Base-by-base conservation (phyloP, 2,888 invertebrate genomes). In the Ornithoptera alexandrae region DNA sequence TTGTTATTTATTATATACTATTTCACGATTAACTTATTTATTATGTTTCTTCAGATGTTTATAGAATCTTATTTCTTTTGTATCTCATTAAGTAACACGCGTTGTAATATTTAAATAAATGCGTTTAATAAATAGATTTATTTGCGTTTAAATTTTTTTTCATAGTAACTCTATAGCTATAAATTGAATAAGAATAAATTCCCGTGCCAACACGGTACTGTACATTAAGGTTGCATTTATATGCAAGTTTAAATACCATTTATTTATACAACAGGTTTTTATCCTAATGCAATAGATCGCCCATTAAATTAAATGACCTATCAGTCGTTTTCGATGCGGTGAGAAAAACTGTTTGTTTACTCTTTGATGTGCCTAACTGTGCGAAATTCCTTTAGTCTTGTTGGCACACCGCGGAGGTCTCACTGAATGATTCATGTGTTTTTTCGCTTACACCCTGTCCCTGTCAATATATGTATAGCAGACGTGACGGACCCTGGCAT, bases 401-500 rank as follows among this genome's bases (percentile, higher is more conserved):
- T 90, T 86, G 87, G 83, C 87, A 85, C 77, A 80, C 77, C 77
- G 80, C 75, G 86, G 88, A 79, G 81, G 87, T 88, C 89, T 85
- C 90, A 82, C 90, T 92, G 90, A 87, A 92, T 92, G 88, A 92
- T 92, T 92, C 90, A 92, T 89, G 80, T 69, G 82, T 84, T 92
- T 92, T 92, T 92, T 92, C 84, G 82, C 78, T 79, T 83, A 89
- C 92, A 91, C 90, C 90, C 89, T 86, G 85, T 85, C 78, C 77
- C 83, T 89, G 87, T 90, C 86, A 89, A 89, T 91, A 89, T 91
- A 88, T 89, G 91, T 89, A 85, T 71, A 73, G 87, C 84, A 89
- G 87, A 88, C 82, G 83, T 81, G 75, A 85, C 85, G 89, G 88
- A 83, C 85, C 62, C 65, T 15, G 68, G 36, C 65, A 67, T 70